Conservation (phyloP, 1,140 invertebrate genomes). For the Phocides pigmalion region DNA sequence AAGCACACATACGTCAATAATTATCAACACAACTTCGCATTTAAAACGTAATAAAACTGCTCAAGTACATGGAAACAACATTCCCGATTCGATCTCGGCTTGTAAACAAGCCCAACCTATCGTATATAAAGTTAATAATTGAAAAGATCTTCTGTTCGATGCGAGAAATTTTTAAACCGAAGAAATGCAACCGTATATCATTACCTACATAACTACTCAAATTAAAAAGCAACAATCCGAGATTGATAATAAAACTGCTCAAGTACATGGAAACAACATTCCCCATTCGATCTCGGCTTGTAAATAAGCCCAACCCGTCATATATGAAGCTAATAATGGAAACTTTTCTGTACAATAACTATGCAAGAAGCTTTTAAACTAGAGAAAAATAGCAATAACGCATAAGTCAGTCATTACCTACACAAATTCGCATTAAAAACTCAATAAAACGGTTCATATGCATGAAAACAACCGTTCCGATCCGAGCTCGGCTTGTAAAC, state of each 20-base stretch:
- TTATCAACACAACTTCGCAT: not conserved
- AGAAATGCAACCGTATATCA: too few relatives aligned
- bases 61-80: slow-evolving; percentile 11
- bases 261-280: slow-evolving; percentile 10
- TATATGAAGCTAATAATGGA: slow-evolving; percentile 54
- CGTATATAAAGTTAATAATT: slow-evolving; percentile 55
- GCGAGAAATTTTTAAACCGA: too few relatives aligned
- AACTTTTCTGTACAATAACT: too few relatives aligned
- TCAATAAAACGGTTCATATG: slow-evolving; percentile 20
- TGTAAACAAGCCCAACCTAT: slow-evolving; percentile 16
- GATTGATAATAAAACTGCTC: slow-evolving; percentile 23
- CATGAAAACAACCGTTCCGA: slow-evolving; percentile 5
- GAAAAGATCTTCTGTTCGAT: too few relatives aligned
- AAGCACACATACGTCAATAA: too few relatives aligned
- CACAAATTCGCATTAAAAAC: slow-evolving; percentile 1
- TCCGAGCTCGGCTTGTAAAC: slow-evolving; percentile 4
- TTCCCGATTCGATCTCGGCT: slow-evolving; percentile 4
- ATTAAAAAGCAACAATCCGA: too few relatives aligned
- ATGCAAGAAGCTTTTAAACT: too few relatives aligned
- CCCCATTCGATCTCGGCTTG: slow-evolving; percentile 7
- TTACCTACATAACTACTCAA: not conserved
- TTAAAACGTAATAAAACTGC: slow-evolving; percentile 19
- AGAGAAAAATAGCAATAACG: too few relatives aligned
- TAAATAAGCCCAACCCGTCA: slow-evolving; percentile 23
- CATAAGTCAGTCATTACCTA: too few relatives aligned